Base-by-base conservation (phyloP, 2,797 vertebrate genomes). In the Sebastes ruberrimus region DNA sequence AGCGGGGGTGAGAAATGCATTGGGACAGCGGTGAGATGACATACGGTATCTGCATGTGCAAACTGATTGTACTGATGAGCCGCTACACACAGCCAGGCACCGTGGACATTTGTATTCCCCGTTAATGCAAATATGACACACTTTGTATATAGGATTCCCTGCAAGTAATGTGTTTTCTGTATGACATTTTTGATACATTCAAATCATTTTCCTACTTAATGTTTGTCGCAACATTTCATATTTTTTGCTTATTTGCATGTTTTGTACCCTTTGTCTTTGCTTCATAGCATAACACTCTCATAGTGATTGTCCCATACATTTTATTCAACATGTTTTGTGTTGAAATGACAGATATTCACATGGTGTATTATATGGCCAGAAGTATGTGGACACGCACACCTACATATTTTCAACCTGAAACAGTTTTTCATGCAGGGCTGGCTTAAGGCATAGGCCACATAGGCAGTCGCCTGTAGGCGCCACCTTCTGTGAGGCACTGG, bases 31-130 rank as follows among this genome's bases (percentile, higher is more conserved):
- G 27, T 10, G 84, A 80, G 84, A 88, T 72, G 76, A 83, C 82
- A 68, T 81, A 11, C 67, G 63, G 86, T 77, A 85, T 88, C 80
- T 85, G 32, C 67, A 75, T 80, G 81, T 78, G 83, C 55, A 88
- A 87, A 87, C 72, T 88, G 82, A 89, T 81, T 83, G 65, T 16
- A 52, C 59, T 74, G 77, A 85, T 83, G 79, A 86, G 70, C 10
- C 9, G 2, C 10, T 25, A 33, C 79, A 80, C 30, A 68, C 6
- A 2, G 14, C 14, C 14, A 61, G 6, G 60, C 74, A 42, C 60
- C 28, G 3, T 46, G 38, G 28, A 66, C 57, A 65, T 64, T 62
- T 71, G 32, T 70, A 78, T 82, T 72, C 65, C 8, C 61, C 38
- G 55, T 80, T 57, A 67, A 61, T 74, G 67, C 38, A 56, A 68